Base-by-base conservation (phyloP, 2,797 vertebrate species). In the Pelobates cultripes region DNA sequence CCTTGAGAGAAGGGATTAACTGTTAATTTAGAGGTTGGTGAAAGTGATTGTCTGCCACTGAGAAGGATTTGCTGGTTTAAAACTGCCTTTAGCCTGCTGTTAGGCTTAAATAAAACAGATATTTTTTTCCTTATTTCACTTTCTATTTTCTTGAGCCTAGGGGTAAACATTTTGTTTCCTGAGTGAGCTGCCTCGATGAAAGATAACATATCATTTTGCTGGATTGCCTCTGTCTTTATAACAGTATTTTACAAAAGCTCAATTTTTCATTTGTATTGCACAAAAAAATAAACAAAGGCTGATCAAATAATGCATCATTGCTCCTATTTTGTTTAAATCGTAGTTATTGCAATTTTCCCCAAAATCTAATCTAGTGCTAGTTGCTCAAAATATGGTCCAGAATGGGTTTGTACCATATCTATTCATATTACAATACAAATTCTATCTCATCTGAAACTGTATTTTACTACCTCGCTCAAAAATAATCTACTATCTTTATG, bases 11-110 rank as follows among this genome's bases (percentile, higher is more conserved):
- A 67, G 71, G 71, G 77, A 84, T 84, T 84, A 84, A 79, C 73
- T n/a, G 60, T 79, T 84, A 76, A 80, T 79, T 84, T 84, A 72
- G 60, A 79, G 72, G 77, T 76, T 84, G 73, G 73, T 45, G 77
- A 84, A 76, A 76, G 77, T 72, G 77, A 84, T 84, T 84, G 71
- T 83, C 82, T 83, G 82, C 68, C 73, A 84, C 77, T 75, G 73
- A 80, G 77, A 84, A 79, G 82, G 77, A 79, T 84, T 84, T 79
- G 72, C 66, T 83, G 55, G 55, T 66, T 70, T 79, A 66, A 64
- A 79, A 75, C 60, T 68, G 82, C 82, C 73, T 60, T 76, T 80
- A 73, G 73, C 77, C 77, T 79, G 82, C 73, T 84, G 73, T 78
- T 84, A 67, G 77, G 77, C 77, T 80, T 79, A 76, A 84, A 71